These are phyloP conservation scores for cat (Felis catus) DNA, from an alignment of 2,113 vertebrate species.

Conservation along the genomic window F.catus_Fca126_mat1.0 CM031419.1:134486501-134487000, in stretches of 20 bases:
- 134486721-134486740: constrained; percentile 31
- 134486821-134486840: constrained; percentile 28
- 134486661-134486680: neutral
- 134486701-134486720: neutral
- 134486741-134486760: constrained; percentile 39
- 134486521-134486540: neutral
- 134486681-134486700: constrained; percentile 3
- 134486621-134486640: neutral
- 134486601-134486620: neutral
- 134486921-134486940: constrained; percentile 27
- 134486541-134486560: neutral
- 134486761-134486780: constrained; percentile 28
- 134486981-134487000: constrained; percentile 44
- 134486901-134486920: constrained; percentile 23
- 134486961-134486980: constrained; percentile 53
- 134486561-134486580: neutral
- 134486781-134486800: constrained; percentile 17
- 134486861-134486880: neutral
- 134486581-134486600: neutral
- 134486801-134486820: constrained; percentile 41
- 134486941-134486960: constrained; percentile 29
- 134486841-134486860: constrained; percentile 43
- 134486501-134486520: neutral
- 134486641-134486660: neutral
- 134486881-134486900: constrained; percentile 55